Base-by-base conservation (phyloP, 53 echinoderm and acorn worm genomes). In the Henricia sp. region DNA sequence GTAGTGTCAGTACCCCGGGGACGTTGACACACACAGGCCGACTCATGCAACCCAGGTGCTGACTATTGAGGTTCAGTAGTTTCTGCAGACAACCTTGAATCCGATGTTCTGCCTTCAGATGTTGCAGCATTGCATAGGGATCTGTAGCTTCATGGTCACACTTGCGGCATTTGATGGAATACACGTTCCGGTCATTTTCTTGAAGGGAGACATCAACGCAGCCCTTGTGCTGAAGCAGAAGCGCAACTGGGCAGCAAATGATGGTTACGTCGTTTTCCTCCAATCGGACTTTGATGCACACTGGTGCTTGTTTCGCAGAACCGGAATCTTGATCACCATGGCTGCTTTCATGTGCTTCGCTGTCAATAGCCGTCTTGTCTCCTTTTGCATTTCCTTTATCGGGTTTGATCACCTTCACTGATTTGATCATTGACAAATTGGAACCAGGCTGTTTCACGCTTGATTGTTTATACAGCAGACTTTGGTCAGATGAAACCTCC, bases 111-210 rank as follows among this genome's bases (percentile, higher is more conserved):
- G 24, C 56, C 6, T 74, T 55, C 10, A 86, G 86, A 32, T 86
- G 86, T 33, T 86, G 39, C 56, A 86, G 54, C 75, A 75, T 75
- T 13, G 51, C 76, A 24, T 63, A 64, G 28, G 75, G 75, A 2
- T 86, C 76, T 0, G 66, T 52, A 54, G 55, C 67, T 54, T 75
- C 75, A 67, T 75, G 68, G 0, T 25, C 41, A 34, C 86, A 86
- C 29, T 44, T 73, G 67, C 86, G 76, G 28, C 86, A 75, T 52
- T 51, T 86, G n/a, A 86, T 86, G 54, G 86, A 74, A 42, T 72
- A 68, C 28, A 24, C 33, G 11, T 76, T 44, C 48, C 52, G 50
- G 32, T 63, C 25, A 25, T 64, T 46, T 24, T 52, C 67, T 37
- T 67, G 73, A 16, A 86, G 55, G 42, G 62, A 67, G 16, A 75